A percentile compares a stretch with the other conserved stretches of the same genome.
phyloP scores from a whole-genome alignment of 2,113 vertebrate genomes.

The Diadophis punctatus region DNA sequence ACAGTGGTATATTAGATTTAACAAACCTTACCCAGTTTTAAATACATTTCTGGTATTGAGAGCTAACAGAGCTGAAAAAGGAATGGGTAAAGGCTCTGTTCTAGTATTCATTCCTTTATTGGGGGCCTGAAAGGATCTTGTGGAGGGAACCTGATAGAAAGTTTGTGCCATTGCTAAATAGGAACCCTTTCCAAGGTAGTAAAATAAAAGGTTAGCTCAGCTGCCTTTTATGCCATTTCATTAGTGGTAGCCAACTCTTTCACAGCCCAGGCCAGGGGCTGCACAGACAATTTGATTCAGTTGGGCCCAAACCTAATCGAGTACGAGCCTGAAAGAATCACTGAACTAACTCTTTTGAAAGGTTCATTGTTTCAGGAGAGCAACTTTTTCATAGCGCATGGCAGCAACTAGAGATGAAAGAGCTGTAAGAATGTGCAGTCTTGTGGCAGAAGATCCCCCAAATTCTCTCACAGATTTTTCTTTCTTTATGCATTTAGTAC shows the following conservation, averaged over 20 bases:
- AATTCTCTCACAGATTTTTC: neutral
- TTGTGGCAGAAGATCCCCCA: neutral
- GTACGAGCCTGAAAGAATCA: slow-evolving; percentile 49
- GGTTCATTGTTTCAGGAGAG: slow-evolving; percentile 42
- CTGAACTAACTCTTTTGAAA: slow-evolving; percentile 57
- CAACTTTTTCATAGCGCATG: slow-evolving; percentile 23
- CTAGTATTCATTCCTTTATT: slow-evolving; percentile 71
- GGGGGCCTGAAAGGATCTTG: slow-evolving; percentile 64
- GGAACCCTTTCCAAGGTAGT: slow-evolving; percentile 62
- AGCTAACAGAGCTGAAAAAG: slow-evolving; percentile 75
- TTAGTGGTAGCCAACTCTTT: slow-evolving; percentile 58
- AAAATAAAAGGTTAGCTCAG: slow-evolving; percentile 66
- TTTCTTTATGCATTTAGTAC: neutral
- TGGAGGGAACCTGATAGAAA: slow-evolving; percentile 68
- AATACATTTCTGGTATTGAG: slow-evolving; percentile 74
- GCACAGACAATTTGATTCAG: slow-evolving; percentile 51
- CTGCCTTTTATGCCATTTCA: slow-evolving; percentile 49
- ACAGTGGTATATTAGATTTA: slow-evolving; percentile 68
- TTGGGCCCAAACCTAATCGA: slow-evolving; percentile 53
- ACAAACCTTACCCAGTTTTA: slow-evolving; percentile 71
- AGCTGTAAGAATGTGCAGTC: neutral
- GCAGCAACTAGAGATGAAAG: neutral
- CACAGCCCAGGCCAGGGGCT: slow-evolving; percentile 48
- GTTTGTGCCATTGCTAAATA: slow-evolving; percentile 59
- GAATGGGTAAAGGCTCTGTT: slow-evolving; percentile 67